Evolutionary conservation across 1,140 invertebrate genomes (phyloP).

Genomic region (Papilio aristodemus): DNA sequence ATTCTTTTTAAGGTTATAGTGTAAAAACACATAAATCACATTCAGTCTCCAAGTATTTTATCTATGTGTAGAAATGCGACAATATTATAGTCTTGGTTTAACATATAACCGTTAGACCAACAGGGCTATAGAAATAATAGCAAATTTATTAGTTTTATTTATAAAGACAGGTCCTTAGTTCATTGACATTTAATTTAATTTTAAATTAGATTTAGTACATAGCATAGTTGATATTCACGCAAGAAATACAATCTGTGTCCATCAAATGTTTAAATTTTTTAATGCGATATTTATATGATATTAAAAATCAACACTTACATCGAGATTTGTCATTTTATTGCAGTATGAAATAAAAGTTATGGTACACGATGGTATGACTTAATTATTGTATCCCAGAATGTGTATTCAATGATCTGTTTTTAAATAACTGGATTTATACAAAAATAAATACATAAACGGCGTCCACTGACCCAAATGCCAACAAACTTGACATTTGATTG

Average conservation of each 20-base stretch:
- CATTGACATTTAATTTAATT: background rate
- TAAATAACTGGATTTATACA: slow-evolving; percentile 22
- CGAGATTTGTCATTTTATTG: slow-evolving; percentile 48
- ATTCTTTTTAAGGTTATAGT: slow-evolving; percentile 2
- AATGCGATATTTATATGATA: slow-evolving; percentile 23
- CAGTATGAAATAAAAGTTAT: background rate
- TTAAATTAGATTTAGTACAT: background rate
- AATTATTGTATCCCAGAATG: background rate
- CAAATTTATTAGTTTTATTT: background rate
- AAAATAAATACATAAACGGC: slow-evolving; percentile 30
- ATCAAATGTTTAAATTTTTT: background rate
- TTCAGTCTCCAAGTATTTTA: background rate
- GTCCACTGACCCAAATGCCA: slow-evolving; percentile 33
- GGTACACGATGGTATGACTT: background rate
- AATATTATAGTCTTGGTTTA: background rate
- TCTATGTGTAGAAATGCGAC: background rate
- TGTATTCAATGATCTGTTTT: background rate
- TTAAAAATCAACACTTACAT: slow-evolving; percentile 42
- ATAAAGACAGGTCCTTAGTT: background rate
- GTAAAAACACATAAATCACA: background rate
- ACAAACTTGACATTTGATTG: slow-evolving; percentile 23
- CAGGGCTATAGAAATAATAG: background rate
- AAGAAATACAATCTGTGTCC: background rate
- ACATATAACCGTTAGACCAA: too few species aligned
- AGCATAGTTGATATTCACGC: background rate